A percentile compares a stretch with the other conserved stretches of the same genome.
Conservation (phyloP, 2,113 vertebrate genomes). For the Oenanthe oenanthe region DNA sequence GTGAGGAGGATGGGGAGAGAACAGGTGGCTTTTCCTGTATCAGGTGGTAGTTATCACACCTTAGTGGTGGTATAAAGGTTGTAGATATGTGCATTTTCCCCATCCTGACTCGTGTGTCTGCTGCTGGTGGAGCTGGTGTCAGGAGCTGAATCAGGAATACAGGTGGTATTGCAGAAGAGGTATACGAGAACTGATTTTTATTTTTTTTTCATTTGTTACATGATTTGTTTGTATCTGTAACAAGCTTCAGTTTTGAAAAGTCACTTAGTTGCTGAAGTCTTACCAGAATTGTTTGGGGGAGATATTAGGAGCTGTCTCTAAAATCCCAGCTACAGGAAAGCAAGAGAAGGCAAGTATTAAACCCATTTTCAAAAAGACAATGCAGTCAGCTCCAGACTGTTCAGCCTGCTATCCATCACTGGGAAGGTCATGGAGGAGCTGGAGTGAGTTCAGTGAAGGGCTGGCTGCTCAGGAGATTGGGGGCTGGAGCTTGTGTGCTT, state of each 20-base stretch:
- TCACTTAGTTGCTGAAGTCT: background rate
- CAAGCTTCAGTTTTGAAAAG: background rate
- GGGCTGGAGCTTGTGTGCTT: background rate
- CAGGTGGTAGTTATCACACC: background rate
- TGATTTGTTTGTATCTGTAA: background rate
- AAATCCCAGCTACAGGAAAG: background rate
- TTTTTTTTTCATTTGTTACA: background rate
- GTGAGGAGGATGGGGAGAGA: background rate
- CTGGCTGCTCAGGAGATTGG: background rate
- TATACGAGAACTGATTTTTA: background rate
- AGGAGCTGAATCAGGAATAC: background rate
- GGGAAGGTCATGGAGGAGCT: background rate
- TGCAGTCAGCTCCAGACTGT: accelerated
- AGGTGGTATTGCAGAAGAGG: background rate
- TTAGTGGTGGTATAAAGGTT: background rate
- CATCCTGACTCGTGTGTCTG: background rate
- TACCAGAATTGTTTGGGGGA: background rate
- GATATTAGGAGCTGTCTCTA: background rate
- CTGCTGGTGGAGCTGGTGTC: background rate
- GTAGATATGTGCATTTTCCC: background rate
- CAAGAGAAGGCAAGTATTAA: background rate
- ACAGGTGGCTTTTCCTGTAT: background rate
- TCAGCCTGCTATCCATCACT: background rate
- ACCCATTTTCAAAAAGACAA: background rate
- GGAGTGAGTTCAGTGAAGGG: background rate